These are phyloP conservation scores for Sitodiplosis mosellana DNA, from an alignment of 1,140 invertebrate species.

Conservation along the genomic window DNA sequence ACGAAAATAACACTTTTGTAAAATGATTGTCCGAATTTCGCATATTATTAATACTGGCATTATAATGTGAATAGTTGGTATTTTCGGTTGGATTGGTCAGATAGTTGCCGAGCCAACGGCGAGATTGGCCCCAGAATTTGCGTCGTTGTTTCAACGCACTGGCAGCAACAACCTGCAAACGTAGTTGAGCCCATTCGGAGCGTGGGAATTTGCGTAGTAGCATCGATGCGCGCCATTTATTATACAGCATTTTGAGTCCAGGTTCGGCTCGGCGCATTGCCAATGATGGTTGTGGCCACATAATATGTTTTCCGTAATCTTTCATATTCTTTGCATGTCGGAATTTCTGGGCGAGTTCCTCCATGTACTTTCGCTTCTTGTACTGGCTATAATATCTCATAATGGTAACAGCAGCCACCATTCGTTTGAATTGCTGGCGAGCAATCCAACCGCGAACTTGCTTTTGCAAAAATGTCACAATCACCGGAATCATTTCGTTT, in stretches of 20 bases:
- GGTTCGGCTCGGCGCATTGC: slow-evolving; percentile 34
- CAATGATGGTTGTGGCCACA: slow-evolving; percentile 64
- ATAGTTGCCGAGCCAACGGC: slow-evolving; percentile 88
- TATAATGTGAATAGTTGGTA: slow-evolving; percentile 46
- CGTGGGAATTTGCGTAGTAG: slow-evolving; percentile 61
- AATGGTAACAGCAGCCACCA: slow-evolving; percentile 69
- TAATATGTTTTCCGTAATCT: slow-evolving; percentile 60
- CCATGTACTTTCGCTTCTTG: slow-evolving; percentile 65
- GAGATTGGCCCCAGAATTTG: slow-evolving; percentile 58
- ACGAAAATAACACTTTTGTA: slow-evolving; percentile 41
- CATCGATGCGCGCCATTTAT: slow-evolving; percentile 76
- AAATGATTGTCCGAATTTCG: slow-evolving; percentile 48
- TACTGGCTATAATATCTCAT: slow-evolving; percentile 66
- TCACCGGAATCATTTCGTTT: slow-evolving; percentile 62
- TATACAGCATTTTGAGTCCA: slow-evolving; percentile 28
- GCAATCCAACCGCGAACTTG: slow-evolving; percentile 75
- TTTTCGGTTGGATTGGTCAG: slow-evolving; percentile 61
- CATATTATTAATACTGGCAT: slow-evolving; percentile 45
- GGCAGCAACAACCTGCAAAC: slow-evolving; percentile 57
- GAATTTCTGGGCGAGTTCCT: slow-evolving; percentile 43
- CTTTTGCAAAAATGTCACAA: slow-evolving; percentile 86
- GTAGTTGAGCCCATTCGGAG: slow-evolving; percentile 75
- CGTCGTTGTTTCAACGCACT: slow-evolving; percentile 56
- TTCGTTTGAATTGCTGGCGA: slow-evolving; percentile 57
- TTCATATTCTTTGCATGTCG: slow-evolving; percentile 32